Base-by-base conservation (phyloP, 2,113 vertebrate species). In the Mola mola region DNA sequence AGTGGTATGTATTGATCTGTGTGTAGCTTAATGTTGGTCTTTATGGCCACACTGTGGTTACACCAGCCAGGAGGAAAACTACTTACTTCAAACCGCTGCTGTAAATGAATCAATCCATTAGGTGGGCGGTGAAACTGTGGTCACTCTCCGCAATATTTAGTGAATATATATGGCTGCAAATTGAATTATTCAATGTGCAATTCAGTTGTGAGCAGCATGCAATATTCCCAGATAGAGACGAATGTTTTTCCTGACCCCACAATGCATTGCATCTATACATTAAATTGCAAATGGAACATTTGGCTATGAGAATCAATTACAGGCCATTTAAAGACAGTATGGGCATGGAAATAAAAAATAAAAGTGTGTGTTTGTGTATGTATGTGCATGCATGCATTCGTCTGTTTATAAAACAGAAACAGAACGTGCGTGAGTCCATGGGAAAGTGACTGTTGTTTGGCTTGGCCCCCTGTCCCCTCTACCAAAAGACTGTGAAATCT, bases 91-190 rank as follows among this genome's bases (percentile, higher is more conserved):
- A 78, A 76, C 84, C 81, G 69, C 76, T 81, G 57, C 67, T 78
- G 78, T 85, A 87, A 88, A 66, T 82, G 80, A 84, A 77, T 83
- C 79, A 84, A 86, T 91, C 90, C 89, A 91, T 93, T 92, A 92
- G 85, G 78, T 81, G 81, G 61, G 75, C 65, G 84, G 84, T 91
- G 89, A 88, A 87, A 75, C 85, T 89, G 88, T 88, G 90, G 90
- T 89, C 87, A 89, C 76, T 87, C 64, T 81, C 84, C 75, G 63
- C 87, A 81, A 84, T 78, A 65, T 82, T 53, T 78, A 83, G 87
- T 82, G 79, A 89, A 90, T 84, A 88, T 85, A 79, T 81, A 85
- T 79, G 67, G 73, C 85, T 78, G 66, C 74, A 88, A 89, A 90
- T 90, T 88, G 41, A 91, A 90, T 84, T 86, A 89, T 90, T 91